These are phyloP conservation scores for Papilio dardanus DNA, from an alignment of 1,140 invertebrate species.

Conservation along the genomic window DNA sequence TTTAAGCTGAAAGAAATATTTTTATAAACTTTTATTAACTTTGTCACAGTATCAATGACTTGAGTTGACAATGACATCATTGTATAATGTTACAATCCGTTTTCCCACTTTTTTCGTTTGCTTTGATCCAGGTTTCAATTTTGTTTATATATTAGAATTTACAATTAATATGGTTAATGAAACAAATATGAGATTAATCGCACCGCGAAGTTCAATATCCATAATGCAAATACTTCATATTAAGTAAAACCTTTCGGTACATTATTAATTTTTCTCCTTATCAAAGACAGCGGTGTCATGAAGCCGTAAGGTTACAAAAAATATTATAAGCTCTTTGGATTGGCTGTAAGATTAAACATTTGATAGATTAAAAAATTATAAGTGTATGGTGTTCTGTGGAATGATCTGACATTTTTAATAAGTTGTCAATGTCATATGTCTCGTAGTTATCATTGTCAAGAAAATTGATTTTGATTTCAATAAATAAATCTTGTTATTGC, in stretches of 20 bases:
- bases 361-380: not conserved
- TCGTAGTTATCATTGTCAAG: not conserved
- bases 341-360: no score
- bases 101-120: not conserved
- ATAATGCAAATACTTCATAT: no score
- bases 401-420: constrained; percentile 41
- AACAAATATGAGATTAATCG: not conserved
- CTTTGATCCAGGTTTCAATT: no score
- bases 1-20: not conserved
- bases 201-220: not conserved
- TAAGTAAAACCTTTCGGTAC: not conserved
- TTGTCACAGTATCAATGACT: constrained; percentile 49
- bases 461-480: not conserved
- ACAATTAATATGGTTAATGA: no score
- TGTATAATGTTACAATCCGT: not conserved
- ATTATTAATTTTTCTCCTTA: no score
- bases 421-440: constrained; percentile 39
- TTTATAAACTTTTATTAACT: constrained; percentile 11
- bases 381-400: no score
- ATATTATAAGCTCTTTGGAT: not conserved
- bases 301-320: no score
- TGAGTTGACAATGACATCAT: no score
- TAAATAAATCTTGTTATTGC: constrained; percentile 17
- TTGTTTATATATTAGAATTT: no score
- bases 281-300: no score